A percentile compares a stretch with the other conserved stretches of the same genome.
Conservation (phyloP, 1,140 invertebrate species). For the Calephelis nemesis region DNA sequence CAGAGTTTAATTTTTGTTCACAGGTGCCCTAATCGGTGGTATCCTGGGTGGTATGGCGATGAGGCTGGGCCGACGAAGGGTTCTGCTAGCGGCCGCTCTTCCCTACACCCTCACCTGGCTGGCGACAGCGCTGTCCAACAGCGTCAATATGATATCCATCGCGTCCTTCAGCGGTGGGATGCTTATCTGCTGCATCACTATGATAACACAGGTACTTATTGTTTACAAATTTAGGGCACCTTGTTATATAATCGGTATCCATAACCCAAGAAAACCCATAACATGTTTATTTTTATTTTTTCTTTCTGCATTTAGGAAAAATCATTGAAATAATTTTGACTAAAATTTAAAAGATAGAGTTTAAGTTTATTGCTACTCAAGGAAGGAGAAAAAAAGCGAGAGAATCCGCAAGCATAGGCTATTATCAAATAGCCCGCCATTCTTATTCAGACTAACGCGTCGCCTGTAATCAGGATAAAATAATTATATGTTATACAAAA, state of each 20-base stretch:
- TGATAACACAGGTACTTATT: slow-evolving; percentile 86
- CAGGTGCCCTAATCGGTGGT: slow-evolving; percentile 86
- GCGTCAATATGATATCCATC: slow-evolving; percentile 87
- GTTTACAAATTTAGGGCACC: background rate
- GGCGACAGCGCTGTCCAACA: slow-evolving; percentile 86
- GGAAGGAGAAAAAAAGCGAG: too few relatives aligned
- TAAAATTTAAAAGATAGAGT: too few relatives aligned
- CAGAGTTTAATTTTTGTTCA: slow-evolving; percentile 23
- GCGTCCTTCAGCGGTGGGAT: slow-evolving; percentile 89
- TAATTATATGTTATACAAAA: background rate
- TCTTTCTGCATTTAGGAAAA: too few relatives aligned
- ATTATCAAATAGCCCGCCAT: background rate
- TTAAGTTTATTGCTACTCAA: too few relatives aligned
- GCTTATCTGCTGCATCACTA: slow-evolving; percentile 84
- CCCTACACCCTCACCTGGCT: slow-evolving; percentile 89
- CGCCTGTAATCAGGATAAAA: background rate
- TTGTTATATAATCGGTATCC: background rate
- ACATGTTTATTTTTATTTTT: too few relatives aligned
- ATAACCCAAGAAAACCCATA: too few relatives aligned
- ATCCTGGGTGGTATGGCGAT: slow-evolving; percentile 88
- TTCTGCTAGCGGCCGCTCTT: slow-evolving; percentile 84
- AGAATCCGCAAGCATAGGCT: background rate
- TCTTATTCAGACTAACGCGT: background rate
- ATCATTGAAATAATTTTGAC: too few relatives aligned
- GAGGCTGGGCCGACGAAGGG: slow-evolving; percentile 84